Conservation (phyloP, 2,888 invertebrate species). For the Lasioglossum leucozonium region DNA sequence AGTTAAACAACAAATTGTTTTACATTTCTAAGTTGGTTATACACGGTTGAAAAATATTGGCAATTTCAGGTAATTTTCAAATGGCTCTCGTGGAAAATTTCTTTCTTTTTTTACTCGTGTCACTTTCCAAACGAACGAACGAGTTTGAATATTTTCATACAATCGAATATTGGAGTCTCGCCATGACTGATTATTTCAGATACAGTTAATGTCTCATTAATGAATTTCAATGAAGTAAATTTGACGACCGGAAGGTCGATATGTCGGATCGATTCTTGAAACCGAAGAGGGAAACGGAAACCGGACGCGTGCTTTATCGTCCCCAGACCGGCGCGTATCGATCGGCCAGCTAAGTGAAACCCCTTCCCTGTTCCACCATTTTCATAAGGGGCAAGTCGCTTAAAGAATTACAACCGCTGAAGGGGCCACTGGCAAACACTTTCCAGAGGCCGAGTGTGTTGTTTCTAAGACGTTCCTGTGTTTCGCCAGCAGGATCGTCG, state of each 20-base stretch:
- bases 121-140: no score
- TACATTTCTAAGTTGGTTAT: no score
- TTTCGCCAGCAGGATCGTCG: conserved; percentile 37
- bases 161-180: no score
- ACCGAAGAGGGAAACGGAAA: conserved; percentile 66
- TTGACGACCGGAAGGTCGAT: not conserved
- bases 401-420: conserved; percentile 67
- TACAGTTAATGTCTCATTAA: no score
- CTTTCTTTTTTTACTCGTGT: no score
- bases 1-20: no score
- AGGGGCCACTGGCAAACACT: conserved; percentile 43
- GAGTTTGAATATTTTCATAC: no score
- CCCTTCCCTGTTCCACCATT: conserved; percentile 56
- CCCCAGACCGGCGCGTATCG: conserved; percentile 56
- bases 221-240: no score
- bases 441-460: conserved; percentile 46
- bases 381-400: conserved; percentile 64
- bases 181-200: no score
- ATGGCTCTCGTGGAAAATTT: no score
- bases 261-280: conserved; percentile 57
- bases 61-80: no score
- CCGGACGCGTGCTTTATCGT: conserved; percentile 69
- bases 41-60: no score
- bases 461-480: conserved; percentile 44
- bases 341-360: conserved; percentile 60